Evolutionary conservation across 2,797 vertebrate genomes (phyloP).

Genomic region (Huso huso): DNA sequence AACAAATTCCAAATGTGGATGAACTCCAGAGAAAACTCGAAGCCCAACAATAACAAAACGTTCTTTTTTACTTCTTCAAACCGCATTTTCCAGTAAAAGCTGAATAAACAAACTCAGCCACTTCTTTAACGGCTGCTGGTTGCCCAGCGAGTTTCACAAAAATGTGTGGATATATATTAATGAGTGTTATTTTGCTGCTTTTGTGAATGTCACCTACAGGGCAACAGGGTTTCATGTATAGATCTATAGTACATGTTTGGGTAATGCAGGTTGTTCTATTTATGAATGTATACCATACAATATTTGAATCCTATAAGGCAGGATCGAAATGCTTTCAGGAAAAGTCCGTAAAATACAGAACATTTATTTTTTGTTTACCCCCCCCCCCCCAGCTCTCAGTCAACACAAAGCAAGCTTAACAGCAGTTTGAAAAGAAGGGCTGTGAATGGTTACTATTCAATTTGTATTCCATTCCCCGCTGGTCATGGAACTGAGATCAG

Average conservation of each 20-base stretch:
- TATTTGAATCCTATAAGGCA: slow-evolving; percentile 12
- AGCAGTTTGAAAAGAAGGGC: slow-evolving; percentile 80
- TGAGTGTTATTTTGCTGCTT: slow-evolving; percentile 25
- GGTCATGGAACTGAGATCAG: slow-evolving; percentile 98
- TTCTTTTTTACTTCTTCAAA: slow-evolving; percentile 71
- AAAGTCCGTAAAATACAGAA: slow-evolving; percentile 55
- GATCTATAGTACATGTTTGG: neutral
- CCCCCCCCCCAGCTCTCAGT: slow-evolving; percentile 51
- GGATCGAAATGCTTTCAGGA: slow-evolving; percentile 21
- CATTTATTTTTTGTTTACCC: slow-evolving; percentile 70
- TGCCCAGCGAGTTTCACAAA: slow-evolving; percentile 50
- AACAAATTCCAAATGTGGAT: slow-evolving; percentile 50
- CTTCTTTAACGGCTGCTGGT: slow-evolving; percentile 48
- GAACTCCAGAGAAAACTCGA: slow-evolving; percentile 64
- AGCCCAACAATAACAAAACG: slow-evolving; percentile 67
- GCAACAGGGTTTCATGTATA: neutral
- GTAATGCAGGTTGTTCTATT: slow-evolving; percentile 17
- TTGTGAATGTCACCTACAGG: neutral
- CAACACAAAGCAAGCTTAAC: slow-evolving; percentile 86
- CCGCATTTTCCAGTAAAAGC: slow-evolving; percentile 76
- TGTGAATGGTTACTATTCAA: slow-evolving; percentile 99
- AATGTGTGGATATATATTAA: slow-evolving; percentile 26
- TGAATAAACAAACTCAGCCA: slow-evolving; percentile 72
- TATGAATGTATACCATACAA: slow-evolving; percentile 7
- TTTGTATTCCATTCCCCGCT: slow-evolving; percentile 99